Percentiles rank a stretch among this genome's conserved stretches.
Conservation (phyloP, 2,797 vertebrate species). For the Cyclopterus lumpus region DNA sequence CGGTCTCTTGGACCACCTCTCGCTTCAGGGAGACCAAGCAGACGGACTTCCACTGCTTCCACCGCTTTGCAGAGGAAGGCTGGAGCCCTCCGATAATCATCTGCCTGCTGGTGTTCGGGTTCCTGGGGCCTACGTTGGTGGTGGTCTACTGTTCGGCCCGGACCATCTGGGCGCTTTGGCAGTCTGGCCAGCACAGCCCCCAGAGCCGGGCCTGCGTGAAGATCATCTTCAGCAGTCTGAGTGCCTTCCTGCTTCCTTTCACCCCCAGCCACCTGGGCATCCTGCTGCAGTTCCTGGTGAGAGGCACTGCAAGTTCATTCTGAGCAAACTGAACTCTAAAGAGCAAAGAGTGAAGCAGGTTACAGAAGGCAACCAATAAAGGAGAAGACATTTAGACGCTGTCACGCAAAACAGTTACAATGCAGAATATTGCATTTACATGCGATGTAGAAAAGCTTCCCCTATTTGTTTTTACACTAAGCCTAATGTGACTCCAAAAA, state of each 20-base stretch:
- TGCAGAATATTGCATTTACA: no score
- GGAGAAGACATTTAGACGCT: background rate
- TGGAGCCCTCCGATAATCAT: conserved; percentile 84
- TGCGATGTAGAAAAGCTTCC: background rate
- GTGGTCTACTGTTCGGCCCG: conserved; percentile 85
- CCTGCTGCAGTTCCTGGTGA: conserved; percentile 90
- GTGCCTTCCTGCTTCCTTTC: conserved; percentile 91
- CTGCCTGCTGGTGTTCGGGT: conserved; percentile 88
- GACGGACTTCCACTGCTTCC: conserved; percentile 80
- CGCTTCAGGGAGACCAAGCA: conserved; percentile 48
- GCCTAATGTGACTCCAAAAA: background rate
- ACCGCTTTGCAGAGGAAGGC: conserved; percentile 76
- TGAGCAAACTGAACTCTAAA: background rate
- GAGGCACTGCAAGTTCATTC: conserved; percentile 17
- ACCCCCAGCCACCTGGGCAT: conserved; percentile 89
- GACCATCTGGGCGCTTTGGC: conserved; percentile 81
- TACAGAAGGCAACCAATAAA: background rate
- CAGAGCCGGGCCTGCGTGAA: conserved; percentile 77
- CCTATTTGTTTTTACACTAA: background rate
- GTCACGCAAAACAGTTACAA: no score
- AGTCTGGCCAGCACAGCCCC: conserved; percentile 47
- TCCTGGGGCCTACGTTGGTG: conserved; percentile 84
- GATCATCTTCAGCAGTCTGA: conserved; percentile 87
- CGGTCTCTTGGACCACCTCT: conserved; percentile 75
- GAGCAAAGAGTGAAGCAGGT: background rate